Evolutionary conservation across 2,113 vertebrate genomes (phyloP).

Genomic region (Strigops habroptila): DNA sequence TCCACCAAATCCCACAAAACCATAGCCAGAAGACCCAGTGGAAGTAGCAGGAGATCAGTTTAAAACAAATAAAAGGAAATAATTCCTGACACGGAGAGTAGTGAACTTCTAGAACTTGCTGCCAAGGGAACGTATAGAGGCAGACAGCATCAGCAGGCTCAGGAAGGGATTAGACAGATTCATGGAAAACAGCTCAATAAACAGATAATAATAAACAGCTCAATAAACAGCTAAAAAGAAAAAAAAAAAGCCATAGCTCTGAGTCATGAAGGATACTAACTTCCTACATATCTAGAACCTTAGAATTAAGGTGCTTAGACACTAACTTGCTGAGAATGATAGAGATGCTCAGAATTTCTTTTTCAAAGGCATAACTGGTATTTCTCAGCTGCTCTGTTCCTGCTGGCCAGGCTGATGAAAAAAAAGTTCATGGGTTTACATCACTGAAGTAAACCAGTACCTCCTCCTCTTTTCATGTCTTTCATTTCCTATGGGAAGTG

Average conservation of each 20-base stretch:
- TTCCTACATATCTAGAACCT: conserved; percentile 8
- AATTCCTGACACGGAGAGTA: not conserved
- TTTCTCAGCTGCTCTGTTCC: not conserved
- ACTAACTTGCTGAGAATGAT: not conserved
- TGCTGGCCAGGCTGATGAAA: not conserved
- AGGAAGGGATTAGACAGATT: conserved; percentile 31
- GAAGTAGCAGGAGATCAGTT: not conserved
- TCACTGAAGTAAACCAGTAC: not conserved
- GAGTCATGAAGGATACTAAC: not conserved
- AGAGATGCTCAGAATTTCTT: not conserved
- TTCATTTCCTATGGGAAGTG: not conserved
- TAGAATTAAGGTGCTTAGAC: not conserved
- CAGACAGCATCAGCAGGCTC: conserved; percentile 29
- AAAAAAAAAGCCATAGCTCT: not conserved
- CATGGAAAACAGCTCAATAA: conserved; percentile 58
- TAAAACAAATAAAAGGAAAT: not conserved
- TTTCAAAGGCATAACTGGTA: not conserved
- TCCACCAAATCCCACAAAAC: not conserved
- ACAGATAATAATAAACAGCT: conserved; percentile 53
- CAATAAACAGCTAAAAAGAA: conserved; percentile 40
- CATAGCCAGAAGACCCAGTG: not conserved
- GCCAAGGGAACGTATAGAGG: conserved; percentile 8
- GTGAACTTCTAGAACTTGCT: conserved; percentile 34
- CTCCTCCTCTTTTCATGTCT: not conserved
- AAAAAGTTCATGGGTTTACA: not conserved